Evolutionary conservation across 2,113 vertebrate genomes (phyloP).

Genomic region (Thamnaconus septentrionalis): DNA sequence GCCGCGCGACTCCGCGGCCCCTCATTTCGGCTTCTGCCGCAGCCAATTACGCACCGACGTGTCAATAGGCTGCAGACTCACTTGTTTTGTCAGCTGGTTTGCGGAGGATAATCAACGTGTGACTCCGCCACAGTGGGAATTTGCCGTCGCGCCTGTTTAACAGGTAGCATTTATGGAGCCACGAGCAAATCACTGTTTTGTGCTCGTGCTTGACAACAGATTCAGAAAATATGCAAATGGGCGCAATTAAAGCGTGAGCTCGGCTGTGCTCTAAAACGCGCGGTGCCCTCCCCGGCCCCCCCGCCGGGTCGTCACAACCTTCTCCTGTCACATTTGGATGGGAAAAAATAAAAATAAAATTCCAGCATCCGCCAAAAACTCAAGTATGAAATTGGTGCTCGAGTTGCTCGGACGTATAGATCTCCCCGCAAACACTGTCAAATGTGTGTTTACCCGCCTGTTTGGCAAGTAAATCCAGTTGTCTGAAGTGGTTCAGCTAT

Average conservation of each 20-base stretch:
- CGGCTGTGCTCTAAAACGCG: background rate
- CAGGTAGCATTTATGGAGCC: constrained; percentile 37
- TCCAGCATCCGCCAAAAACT: no score
- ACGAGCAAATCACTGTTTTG: constrained; percentile 31
- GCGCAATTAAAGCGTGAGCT: constrained; percentile 30
- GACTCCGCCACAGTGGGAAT: constrained; percentile 15
- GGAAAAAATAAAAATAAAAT: no score
- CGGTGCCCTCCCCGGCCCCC: no score
- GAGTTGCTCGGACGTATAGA: background rate
- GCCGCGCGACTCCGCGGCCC: no score
- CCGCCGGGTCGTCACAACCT: background rate
- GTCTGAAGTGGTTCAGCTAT: background rate
- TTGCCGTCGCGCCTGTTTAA: constrained; percentile 27
- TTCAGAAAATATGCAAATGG: constrained; percentile 28
- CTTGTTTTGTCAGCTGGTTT: constrained; percentile 21
- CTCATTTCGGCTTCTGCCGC: no score
- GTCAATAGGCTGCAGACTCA: constrained; percentile 20
- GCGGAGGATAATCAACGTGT: constrained; percentile 12
- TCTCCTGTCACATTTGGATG: background rate
- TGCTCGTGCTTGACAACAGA: constrained; percentile 26
- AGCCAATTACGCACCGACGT: constrained; percentile 14
- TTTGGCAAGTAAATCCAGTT: constrained; percentile 2
- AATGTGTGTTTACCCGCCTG: background rate
- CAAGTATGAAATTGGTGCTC: no score
- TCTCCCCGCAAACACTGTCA: background rate